phyloP scores from a whole-genome alignment of 2,797 vertebrate species.

The Poecilia picta region DNA sequence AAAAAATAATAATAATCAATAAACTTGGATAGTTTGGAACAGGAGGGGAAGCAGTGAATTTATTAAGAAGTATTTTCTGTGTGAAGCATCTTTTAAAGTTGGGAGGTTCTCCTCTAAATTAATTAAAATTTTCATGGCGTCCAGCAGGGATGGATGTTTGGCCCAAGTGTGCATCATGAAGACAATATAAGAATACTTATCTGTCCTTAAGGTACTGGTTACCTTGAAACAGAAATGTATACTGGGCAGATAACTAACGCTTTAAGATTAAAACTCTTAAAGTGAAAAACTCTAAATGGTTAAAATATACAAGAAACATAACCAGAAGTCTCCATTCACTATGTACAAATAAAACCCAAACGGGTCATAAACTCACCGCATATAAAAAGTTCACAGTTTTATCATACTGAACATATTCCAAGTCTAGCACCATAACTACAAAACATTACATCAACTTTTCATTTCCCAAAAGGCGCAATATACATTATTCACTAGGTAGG shows the following conservation, averaged over 20 bases:
- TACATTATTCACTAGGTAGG: neutral
- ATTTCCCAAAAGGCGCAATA: neutral
- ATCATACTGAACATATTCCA: neutral
- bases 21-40: neutral
- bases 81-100: neutral
- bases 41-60: neutral
- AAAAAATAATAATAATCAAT: neutral
- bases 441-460: neutral
- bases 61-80: neutral
- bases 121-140: neutral
- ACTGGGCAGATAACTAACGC: too few relatives aligned
- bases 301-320: neutral
- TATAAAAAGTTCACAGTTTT: neutral
- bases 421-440: neutral
- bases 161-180: neutral
- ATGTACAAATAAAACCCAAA: neutral
- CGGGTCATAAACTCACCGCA: neutral
- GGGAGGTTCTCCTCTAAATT: neutral
- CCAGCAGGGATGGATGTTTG: neutral
- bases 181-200: neutral
- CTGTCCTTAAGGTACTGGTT: neutral
- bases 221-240: neutral
- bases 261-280: neutral
- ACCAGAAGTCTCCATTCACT: neutral
- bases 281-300: neutral